Percentiles rank a stretch among this genome's conserved stretches.
phyloP scores from a whole-genome alignment of 2,797 vertebrate species.

The Gymnoscopelus braueri region DNA sequence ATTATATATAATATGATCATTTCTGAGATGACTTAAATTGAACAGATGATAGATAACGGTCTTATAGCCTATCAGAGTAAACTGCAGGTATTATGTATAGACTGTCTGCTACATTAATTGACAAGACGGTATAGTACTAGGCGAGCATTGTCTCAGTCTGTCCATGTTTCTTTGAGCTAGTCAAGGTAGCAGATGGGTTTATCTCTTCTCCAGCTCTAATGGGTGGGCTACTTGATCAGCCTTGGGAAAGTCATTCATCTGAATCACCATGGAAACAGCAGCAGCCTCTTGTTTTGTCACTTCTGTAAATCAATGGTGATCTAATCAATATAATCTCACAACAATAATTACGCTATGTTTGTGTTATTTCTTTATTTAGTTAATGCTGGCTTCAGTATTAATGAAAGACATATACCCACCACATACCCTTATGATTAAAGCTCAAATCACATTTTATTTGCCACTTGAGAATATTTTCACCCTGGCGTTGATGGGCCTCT shows the following conservation, averaged over 20 bases:
- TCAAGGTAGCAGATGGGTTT: background rate
- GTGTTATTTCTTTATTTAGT: background rate
- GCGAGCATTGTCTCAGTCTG: background rate
- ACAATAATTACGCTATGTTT: background rate
- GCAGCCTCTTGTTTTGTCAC: conserved; percentile 21
- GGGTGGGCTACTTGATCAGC: conserved; percentile 1
- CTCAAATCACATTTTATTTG: too few species aligned
- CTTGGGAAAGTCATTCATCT: conserved; percentile 15
- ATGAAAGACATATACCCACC: too few species aligned
- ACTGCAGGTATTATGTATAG: too few species aligned
- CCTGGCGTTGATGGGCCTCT: conserved; percentile 11
- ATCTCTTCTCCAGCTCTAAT: background rate
- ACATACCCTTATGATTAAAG: too few species aligned
- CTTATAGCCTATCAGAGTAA: too few species aligned
- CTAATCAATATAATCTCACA: background rate
- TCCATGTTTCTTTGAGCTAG: background rate
- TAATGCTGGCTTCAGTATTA: too few species aligned
- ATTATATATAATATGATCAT: too few species aligned
- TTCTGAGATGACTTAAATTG: too few species aligned
- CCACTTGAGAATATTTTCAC: conserved; percentile 9
- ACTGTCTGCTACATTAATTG: too few species aligned
- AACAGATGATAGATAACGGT: too few species aligned
- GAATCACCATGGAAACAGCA: conserved; percentile 41
- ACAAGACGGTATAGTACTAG: too few species aligned
- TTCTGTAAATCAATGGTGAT: conserved; percentile 1